Percentiles rank a stretch among this genome's conserved stretches.
Conservation (phyloP, 2,113 vertebrate genomes). For the Scophthalmus maximus region DNA sequence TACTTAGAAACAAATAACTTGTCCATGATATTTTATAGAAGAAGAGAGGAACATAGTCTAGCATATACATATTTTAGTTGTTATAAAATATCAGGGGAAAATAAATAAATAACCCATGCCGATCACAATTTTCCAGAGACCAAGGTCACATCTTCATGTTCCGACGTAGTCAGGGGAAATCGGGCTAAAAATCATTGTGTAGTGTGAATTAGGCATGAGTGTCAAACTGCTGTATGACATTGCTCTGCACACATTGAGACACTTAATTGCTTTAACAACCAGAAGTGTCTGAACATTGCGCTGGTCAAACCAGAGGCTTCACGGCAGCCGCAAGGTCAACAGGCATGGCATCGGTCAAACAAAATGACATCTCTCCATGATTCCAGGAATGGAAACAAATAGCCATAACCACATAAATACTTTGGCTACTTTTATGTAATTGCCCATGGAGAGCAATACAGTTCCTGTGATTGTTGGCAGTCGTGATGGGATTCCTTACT, state of each 20-base stretch:
- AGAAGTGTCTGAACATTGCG: background rate
- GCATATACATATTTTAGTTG: too few relatives aligned
- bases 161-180: too few relatives aligned
- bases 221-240: background rate
- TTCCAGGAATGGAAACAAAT: constrained; percentile 9
- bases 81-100: too few relatives aligned
- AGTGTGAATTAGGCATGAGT: too few relatives aligned
- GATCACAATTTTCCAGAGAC: too few relatives aligned
- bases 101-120: too few relatives aligned
- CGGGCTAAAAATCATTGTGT: too few relatives aligned
- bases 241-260: background rate
- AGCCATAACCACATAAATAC: constrained; percentile 44
- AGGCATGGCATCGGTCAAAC: constrained; percentile 12
- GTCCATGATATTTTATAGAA: too few relatives aligned
- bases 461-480: constrained; percentile 65
- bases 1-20: too few relatives aligned
- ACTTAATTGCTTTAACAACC: too few relatives aligned
- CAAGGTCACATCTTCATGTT: too few relatives aligned
- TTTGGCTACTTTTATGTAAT: constrained; percentile 34
- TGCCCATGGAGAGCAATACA: constrained; percentile 37
- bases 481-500: constrained; percentile 48
- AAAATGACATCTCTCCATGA: constrained; percentile 38
- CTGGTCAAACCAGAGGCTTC: background rate
- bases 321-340: background rate
- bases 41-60: too few relatives aligned